phyloP scores from a whole-genome alignment of 2,113 vertebrate genomes.

The Barbus barbus region DNA sequence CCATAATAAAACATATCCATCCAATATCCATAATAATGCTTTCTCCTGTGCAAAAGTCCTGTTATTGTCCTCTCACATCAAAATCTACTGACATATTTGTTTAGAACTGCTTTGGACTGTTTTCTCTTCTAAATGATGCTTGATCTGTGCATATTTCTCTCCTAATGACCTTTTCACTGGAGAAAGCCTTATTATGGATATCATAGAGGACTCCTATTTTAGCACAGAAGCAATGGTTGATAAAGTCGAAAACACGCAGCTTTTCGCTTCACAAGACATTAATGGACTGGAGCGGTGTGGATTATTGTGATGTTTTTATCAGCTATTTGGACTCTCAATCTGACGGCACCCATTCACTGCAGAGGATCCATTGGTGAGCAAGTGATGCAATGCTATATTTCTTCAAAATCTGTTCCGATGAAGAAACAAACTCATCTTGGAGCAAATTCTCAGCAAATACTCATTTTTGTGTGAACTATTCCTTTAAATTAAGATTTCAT shows the following conservation, averaged over 20 bases:
- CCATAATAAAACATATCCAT: too few relatives aligned
- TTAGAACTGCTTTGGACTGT: not conserved
- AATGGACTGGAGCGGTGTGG: not conserved
- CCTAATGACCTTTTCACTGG: too few relatives aligned
- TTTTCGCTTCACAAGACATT: too few relatives aligned
- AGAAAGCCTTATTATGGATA: not conserved
- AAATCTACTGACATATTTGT: too few relatives aligned
- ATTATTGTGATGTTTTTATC: not conserved
- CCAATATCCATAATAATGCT: too few relatives aligned
- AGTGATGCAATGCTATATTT: not conserved
- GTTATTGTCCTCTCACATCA: too few relatives aligned
- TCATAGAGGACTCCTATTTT: too few relatives aligned
- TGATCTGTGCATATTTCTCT: too few relatives aligned
- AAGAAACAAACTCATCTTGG: not conserved
- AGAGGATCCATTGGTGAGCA: not conserved
- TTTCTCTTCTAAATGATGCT: too few relatives aligned
- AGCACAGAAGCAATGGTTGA: not conserved
- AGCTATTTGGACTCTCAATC: not conserved
- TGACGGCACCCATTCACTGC: not conserved
- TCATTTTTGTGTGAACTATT: not conserved
- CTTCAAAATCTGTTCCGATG: not conserved
- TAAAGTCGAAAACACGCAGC: not conserved
- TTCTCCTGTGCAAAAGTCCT: too few relatives aligned
- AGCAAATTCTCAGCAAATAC: not conserved
- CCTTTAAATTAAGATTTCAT: too few relatives aligned